phyloP scores from a whole-genome alignment of 2,888 invertebrate genomes.

The Patella depressa region DNA sequence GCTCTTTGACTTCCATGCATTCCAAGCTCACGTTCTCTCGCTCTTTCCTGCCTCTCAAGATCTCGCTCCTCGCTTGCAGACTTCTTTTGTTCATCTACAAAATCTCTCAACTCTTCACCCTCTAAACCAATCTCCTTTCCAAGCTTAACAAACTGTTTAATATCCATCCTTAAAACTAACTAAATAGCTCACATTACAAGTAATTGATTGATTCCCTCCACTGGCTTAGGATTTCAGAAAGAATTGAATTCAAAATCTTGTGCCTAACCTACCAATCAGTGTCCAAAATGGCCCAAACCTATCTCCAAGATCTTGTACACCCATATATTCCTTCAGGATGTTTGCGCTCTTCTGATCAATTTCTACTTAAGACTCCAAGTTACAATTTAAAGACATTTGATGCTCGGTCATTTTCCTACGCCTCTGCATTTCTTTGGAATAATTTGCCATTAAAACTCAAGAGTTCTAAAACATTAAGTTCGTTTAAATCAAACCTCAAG shows the following conservation, averaged over 20 bases:
- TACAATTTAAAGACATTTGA: no score
- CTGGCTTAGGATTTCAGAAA: neutral
- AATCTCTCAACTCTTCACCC: neutral
- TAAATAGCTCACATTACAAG: neutral
- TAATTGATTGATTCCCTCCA: neutral
- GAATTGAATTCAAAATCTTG: neutral
- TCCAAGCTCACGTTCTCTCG: neutral
- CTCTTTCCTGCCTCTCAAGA: neutral
- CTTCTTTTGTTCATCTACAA: neutral
- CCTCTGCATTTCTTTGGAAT: no score
- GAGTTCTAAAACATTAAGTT: no score
- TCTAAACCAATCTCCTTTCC: neutral
- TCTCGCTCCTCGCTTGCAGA: neutral
- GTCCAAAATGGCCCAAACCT: neutral
- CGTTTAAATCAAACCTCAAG: no score
- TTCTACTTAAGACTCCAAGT: no score
- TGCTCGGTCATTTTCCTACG: no score
- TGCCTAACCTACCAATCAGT: neutral
- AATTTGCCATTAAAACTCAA: no score
- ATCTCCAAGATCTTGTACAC: neutral
- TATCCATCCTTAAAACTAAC: neutral
- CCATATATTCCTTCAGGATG: no score
- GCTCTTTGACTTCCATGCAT: neutral
- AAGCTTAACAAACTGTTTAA: neutral
- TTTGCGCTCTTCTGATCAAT: no score